Conservation (phyloP, 2,888 invertebrate genomes). For the Atherix ibis region DNA sequence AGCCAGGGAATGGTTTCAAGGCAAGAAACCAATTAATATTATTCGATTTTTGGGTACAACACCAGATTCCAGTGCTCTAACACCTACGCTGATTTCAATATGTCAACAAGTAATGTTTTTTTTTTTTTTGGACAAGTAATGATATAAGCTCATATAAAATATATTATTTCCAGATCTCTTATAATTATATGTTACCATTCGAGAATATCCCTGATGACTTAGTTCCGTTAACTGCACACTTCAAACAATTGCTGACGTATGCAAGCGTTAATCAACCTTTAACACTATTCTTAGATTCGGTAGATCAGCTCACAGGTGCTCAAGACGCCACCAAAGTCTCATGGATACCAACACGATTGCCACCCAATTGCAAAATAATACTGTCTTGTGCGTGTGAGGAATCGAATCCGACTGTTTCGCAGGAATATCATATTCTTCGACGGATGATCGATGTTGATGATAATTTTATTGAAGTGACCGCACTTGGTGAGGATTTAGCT, state of each 20-base stretch:
- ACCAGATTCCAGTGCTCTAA: slow-evolving; percentile 88
- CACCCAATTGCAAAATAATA: slow-evolving; percentile 80
- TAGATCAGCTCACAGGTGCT: slow-evolving; percentile 89
- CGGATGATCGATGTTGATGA: slow-evolving; percentile 81
- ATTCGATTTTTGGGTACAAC: slow-evolving; percentile 92
- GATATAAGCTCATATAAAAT: slow-evolving; percentile 7
- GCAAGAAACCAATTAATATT: slow-evolving; percentile 67
- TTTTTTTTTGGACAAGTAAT: background rate
- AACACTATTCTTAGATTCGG: slow-evolving; percentile 83
- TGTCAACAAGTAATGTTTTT: slow-evolving; percentile 64
- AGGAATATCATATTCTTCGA: slow-evolving; percentile 69
- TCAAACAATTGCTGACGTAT: slow-evolving; percentile 79
- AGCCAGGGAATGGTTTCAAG: slow-evolving; percentile 54
- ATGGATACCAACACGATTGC: slow-evolving; percentile 86
- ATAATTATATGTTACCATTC: slow-evolving; percentile 79
- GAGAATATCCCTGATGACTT: slow-evolving; percentile 92
- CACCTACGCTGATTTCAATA: slow-evolving; percentile 85
- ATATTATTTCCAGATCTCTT: slow-evolving; percentile 54
- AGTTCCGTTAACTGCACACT: slow-evolving; percentile 88
- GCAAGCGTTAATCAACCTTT: slow-evolving; percentile 73
- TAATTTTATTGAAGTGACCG: slow-evolving; percentile 77
- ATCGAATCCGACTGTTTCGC: slow-evolving; percentile 68
- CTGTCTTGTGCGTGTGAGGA: slow-evolving; percentile 84
- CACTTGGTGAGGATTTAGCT: slow-evolving; percentile 83
- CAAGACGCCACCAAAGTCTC: slow-evolving; percentile 91